Conservation (phyloP, 1,140 invertebrate species). For the Drosophila athabasca region DNA sequence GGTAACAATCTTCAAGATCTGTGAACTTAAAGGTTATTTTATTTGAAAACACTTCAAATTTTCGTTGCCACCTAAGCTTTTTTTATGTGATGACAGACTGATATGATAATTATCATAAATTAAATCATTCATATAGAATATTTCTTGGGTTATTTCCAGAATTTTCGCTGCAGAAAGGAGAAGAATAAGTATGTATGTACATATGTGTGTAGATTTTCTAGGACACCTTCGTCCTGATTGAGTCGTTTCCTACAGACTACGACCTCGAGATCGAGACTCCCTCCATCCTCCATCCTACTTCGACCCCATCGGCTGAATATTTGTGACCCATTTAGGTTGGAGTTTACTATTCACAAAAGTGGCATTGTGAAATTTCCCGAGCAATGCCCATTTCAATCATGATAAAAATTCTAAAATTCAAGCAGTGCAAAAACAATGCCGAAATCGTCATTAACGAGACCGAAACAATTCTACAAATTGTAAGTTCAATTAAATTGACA, state of each 20-base stretch:
- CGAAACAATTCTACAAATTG: slow-evolving; percentile 69
- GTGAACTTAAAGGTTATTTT: no score
- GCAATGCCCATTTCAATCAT: slow-evolving; percentile 75
- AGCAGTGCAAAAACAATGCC: slow-evolving; percentile 40
- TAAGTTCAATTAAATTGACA: slow-evolving; percentile 80
- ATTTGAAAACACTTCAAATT: no score
- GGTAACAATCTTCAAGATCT: no score
- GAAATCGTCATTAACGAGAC: slow-evolving; percentile 22
- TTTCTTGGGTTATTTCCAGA: no score
- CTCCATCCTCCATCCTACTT: background rate
- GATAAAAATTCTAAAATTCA: slow-evolving; percentile 70
- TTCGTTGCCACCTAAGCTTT: no score
- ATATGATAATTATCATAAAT: no score
- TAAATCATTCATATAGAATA: no score
- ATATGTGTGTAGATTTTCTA: no score
- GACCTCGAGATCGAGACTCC: slow-evolving; percentile 1
- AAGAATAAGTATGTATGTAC: no score
- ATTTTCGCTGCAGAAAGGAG: no score
- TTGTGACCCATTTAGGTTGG: slow-evolving; percentile 1
- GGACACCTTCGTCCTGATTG: no score
- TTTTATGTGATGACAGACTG: no score
- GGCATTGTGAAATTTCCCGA: slow-evolving; percentile 44
- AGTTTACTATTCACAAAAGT: slow-evolving; percentile 14
- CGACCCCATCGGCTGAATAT: slow-evolving; percentile 1
- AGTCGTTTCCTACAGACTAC: background rate